Evolutionary conservation across 2,888 invertebrate species (phyloP), one percentile per base, ranked within the genome.

Genomic region (Drosophila kanekoi): DNA sequence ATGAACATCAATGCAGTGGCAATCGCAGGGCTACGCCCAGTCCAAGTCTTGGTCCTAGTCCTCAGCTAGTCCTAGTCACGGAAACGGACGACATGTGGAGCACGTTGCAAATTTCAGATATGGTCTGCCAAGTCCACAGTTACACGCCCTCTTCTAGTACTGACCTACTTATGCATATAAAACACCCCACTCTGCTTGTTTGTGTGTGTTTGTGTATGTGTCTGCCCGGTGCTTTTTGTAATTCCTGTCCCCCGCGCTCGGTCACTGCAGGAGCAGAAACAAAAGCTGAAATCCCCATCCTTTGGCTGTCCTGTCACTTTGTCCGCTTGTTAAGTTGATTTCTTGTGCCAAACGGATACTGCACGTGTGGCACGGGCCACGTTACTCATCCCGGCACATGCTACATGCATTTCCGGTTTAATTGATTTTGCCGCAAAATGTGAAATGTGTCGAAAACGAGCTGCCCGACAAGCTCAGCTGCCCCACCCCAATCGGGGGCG

Each of bases 361-460:
- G 73, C 84, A 81, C 79, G 85, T 85, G 83, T 77, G 75, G 47
- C 67, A 54, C 56, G 45, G 57, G n/a, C 47, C 40, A 62, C 58
- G 61, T 38, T 54, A 43, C 44, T 40, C 60, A 57, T 51, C 41
- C 65, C 45, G 52, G 48, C 59, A 58, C 66, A 49, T 60, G 78
- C 72, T 68, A 77, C 82, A 82, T 77, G 84, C 86, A 82, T 89
- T 87, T 89, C 87, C 89, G 88, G 77, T 80, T 90, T 89, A 90
- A 89, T 89, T 90, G 89, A 89, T 89, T 90, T 88, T 84, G 68
- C 89, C 87, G 80, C 86, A 84, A 87, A 90, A 86, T 87, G 78
- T 89, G 79, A 85, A 89, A 87, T 83, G 81, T 89, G 84, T 85
- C 79, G 79, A 80, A 79, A 79, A 78, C 80, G 73, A 77, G 82